Evolutionary conservation across 1,140 invertebrate genomes (phyloP).

Genomic region (Tetraneura akinire): DNA sequence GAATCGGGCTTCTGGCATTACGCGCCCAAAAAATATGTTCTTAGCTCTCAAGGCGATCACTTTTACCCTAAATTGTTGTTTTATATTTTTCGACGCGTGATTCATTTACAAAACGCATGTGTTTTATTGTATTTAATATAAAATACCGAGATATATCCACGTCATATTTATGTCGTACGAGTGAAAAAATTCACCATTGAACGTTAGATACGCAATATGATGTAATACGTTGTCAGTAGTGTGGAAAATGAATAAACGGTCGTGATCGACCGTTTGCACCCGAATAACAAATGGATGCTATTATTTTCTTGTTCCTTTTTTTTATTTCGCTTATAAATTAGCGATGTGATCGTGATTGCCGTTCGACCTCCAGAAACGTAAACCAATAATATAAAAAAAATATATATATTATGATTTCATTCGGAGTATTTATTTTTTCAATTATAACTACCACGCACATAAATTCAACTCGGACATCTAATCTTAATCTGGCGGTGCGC

Average conservation of each 20-base stretch:
- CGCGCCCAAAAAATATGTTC: conserved; percentile 21
- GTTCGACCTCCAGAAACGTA: not conserved
- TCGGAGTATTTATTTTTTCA: conserved; percentile 17
- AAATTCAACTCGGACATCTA: not conserved
- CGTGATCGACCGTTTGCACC: conserved; percentile 10
- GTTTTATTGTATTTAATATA: not conserved
- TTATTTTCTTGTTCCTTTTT: conserved; percentile 26
- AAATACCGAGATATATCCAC: not conserved
- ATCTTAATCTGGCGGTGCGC: not conserved
- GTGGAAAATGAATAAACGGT: conserved; percentile 11
- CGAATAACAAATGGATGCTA: conserved; percentile 13
- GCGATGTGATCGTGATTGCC: not conserved
- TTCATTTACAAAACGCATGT: not conserved
- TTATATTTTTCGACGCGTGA: not conserved
- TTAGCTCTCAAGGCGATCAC: conserved; percentile 17
- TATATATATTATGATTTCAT: not conserved
- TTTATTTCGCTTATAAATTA: conserved; percentile 8
- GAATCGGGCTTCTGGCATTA: not conserved
- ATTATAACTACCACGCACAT: no score
- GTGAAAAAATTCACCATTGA: conserved; percentile 8
- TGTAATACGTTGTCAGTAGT: not conserved
- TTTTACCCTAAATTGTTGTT: conserved; percentile 15
- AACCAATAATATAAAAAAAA: no score
- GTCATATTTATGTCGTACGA: conserved; percentile 4
- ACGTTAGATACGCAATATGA: not conserved